Evolutionary conservation across 2,113 vertebrate genomes (phyloP).

Genomic region (Phasianus colchicus): DNA sequence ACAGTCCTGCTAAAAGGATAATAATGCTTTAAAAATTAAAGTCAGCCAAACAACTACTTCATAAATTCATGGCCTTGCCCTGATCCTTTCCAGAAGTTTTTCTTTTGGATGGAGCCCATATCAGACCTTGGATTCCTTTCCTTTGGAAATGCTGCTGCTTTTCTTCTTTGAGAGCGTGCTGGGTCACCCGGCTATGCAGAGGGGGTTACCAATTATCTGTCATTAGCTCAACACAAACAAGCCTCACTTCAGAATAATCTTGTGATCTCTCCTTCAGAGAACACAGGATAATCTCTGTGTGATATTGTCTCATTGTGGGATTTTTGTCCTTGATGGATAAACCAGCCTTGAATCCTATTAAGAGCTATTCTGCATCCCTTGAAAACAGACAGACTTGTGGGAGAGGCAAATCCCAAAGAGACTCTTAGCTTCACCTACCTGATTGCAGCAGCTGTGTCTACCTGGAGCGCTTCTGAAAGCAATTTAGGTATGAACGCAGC

Average conservation of each 20-base stretch:
- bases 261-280: slow-evolving; percentile 38
- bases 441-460: neutral
- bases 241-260: neutral
- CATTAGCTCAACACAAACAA: slow-evolving; percentile 35
- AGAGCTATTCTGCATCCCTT: neutral
- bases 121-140: slow-evolving; percentile 11
- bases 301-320: neutral
- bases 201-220: slow-evolving; percentile 31
- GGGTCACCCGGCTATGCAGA: neutral
- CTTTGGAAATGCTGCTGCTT: slow-evolving; percentile 26
- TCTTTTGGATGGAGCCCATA: neutral
- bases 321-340: slow-evolving; percentile 46
- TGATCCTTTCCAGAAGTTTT: slow-evolving; percentile 71
- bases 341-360: slow-evolving; percentile 4
- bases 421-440: neutral
- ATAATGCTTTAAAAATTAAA: slow-evolving; percentile 75
- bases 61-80: slow-evolving; percentile 68
- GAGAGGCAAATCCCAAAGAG: neutral
- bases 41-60: slow-evolving; percentile 57
- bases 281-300: slow-evolving; percentile 1
- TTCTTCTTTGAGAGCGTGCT: neutral
- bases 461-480: neutral
- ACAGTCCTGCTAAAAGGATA: slow-evolving; percentile 66
- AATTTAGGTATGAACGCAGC: neutral
- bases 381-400: neutral